These are phyloP conservation scores for Metridium senile DNA, from an alignment of 92 coral and sea anemone species.

Conservation along the genomic window DNA sequence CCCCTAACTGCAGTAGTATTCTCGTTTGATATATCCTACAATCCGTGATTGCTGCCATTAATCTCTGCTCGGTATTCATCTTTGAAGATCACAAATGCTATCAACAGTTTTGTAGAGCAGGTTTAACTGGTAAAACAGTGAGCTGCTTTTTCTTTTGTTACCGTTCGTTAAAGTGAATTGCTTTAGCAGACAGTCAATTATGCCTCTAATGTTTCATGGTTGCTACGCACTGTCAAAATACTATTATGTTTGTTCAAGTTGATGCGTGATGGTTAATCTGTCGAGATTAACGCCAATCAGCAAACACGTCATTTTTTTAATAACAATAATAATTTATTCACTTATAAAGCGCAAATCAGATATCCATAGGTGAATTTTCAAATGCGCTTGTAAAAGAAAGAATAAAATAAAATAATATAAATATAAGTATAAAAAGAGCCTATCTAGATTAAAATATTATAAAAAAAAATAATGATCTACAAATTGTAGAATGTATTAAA, in stretches of 20 bases:
- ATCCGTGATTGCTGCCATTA: constrained; percentile 75
- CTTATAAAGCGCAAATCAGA: too few species aligned
- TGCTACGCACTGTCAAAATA: neutral
- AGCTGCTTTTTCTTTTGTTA: constrained; percentile 4
- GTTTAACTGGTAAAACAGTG: neutral
- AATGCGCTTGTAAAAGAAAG: too few species aligned
- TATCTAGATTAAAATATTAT: too few species aligned
- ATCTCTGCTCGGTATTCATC: constrained; percentile 46
- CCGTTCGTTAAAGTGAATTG: constrained; percentile 25
- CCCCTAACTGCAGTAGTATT: constrained; percentile 69
- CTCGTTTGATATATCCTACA: constrained; percentile 88
- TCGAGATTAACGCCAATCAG: neutral
- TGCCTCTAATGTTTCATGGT: constrained; percentile 12
- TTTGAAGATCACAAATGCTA: neutral
- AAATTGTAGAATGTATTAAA: too few species aligned
- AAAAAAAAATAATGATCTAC: too few species aligned
- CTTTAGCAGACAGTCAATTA: neutral
- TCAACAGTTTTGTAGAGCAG: neutral
- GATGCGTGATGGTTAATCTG: constrained; percentile 5
- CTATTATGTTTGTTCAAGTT: constrained; percentile 4
- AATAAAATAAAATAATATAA: too few species aligned
- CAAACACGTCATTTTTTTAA: neutral
- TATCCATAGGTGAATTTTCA: too few species aligned
- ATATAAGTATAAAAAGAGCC: too few species aligned
- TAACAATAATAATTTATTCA: too few species aligned